Base-by-base conservation (phyloP, 2,113 vertebrate genomes). In the Callopanchax toddi region DNA sequence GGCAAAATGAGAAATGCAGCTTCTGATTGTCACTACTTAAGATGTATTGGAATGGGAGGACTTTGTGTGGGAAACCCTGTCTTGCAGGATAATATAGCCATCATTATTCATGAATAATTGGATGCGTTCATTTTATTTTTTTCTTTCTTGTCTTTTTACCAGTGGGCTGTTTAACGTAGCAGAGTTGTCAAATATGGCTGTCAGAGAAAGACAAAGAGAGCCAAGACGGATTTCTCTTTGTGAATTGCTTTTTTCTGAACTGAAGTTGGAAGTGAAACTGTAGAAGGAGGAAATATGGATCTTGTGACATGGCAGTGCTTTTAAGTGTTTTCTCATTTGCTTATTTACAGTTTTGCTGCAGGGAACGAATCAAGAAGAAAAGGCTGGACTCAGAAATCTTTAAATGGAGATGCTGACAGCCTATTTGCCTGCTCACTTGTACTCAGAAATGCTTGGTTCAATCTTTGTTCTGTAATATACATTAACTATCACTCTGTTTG, bases 31-130 rank as follows among this genome's bases (percentile, higher is more conserved):
- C 80, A 72, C 79, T 50, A 1, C 82, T 92, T 89, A 85, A 61
- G 77, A 82, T 87, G 81, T 87, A 89, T 85, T 75, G 82, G 82
- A 81, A 75, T 39, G 37, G 60, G 81, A 78, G 60, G 67, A 82
- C 83, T n/a, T n/a, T n/a, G 87, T 88, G 36, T 11, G 36, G 36
- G 36, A 37, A 11, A 37, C 82, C 12, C 68, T 55, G 79, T 76
- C 59, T 81, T 53, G 56, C 62, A 71, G 71, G 84, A 81, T 84
- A 86, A 91, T 86, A 91, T 86, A 88, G 89, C 91, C 82, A 88
- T 92, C 87, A 83, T 84, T 88, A 83, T 91, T 82, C 78, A 67
- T 80, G 79, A 87, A 85, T 89, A 91, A 90, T 87, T 89, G 84
- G 85, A 80, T 73, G 82, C 55, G 53, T 87, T 87, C 74, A 66